Conservation (phyloP, 2,113 vertebrate genomes). For the Varanus komodoensis region DNA sequence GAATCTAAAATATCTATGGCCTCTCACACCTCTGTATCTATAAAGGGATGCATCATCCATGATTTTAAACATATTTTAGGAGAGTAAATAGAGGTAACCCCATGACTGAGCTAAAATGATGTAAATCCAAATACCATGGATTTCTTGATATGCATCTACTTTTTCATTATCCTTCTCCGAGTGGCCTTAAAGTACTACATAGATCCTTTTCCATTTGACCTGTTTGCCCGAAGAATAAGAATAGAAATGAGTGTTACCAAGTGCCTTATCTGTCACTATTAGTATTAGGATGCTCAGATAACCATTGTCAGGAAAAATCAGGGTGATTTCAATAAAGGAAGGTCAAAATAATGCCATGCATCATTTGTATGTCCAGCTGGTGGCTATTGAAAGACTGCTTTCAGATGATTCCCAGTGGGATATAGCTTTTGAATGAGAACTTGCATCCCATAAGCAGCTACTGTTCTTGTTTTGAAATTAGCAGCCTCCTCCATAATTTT, state of each 20-base stretch:
- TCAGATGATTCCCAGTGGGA: neutral
- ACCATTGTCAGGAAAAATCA: neutral
- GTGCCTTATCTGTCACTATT: neutral
- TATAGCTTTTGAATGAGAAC: rapidly evolving
- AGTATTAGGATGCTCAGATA: neutral
- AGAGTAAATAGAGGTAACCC: neutral
- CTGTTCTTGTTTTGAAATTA: neutral
- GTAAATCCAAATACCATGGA: neutral
- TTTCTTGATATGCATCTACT: neutral
- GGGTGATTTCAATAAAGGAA: neutral
- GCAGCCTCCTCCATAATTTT: neutral
- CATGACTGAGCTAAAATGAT: neutral
- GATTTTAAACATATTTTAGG: neutral
- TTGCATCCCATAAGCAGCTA: rapidly evolving
- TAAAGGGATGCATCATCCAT: too few species aligned
- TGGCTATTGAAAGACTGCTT: neutral
- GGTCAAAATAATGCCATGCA: neutral
- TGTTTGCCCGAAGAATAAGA: neutral
- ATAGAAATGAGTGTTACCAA: neutral
- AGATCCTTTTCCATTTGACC: neutral
- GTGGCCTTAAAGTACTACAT: neutral
- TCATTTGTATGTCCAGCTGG: neutral
- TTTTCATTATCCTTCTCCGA: neutral
- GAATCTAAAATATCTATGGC: too few species aligned
- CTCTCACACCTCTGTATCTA: too few species aligned